Conservation (phyloP, 2,113 vertebrate genomes). For the Salvelinus namaycush region DNA sequence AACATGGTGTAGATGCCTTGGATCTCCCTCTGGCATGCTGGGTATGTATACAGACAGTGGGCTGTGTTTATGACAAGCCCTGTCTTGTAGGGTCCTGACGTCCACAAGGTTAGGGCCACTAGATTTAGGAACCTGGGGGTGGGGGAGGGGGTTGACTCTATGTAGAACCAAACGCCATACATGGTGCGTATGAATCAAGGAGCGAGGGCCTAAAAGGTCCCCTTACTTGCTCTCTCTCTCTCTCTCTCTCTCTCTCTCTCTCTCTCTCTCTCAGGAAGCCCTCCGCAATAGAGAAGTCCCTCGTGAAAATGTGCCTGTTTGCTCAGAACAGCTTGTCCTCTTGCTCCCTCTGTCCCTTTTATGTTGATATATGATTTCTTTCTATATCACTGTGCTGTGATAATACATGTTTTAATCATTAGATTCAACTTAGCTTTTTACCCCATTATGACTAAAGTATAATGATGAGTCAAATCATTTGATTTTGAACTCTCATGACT, state of each 20-base stretch:
- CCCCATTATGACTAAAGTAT: neutral
- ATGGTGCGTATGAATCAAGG: constrained; percentile 72
- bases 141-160: neutral
- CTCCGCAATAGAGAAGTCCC: neutral
- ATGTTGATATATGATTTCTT: neutral
- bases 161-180: constrained; percentile 74
- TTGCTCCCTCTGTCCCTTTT: constrained; percentile 2
- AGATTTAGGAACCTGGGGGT: constrained; percentile 54
- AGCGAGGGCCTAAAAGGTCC: neutral
- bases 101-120: constrained; percentile 30
- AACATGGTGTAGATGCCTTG: constrained; percentile 18
- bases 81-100: constrained; percentile 54
- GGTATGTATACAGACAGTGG: constrained; percentile 41
- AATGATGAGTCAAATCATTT: neutral
- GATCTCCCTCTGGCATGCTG: constrained; percentile 35
- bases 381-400: neutral
- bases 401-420: neutral
- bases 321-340: neutral
- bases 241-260: neutral
- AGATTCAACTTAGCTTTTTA: neutral
- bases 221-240: neutral
- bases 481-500: neutral
- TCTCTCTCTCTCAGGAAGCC: neutral
- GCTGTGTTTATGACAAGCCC: constrained; percentile 41
- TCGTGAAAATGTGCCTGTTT: neutral